Base-by-base conservation (phyloP, 1,140 invertebrate species). In the Asbolus verrucosus region DNA sequence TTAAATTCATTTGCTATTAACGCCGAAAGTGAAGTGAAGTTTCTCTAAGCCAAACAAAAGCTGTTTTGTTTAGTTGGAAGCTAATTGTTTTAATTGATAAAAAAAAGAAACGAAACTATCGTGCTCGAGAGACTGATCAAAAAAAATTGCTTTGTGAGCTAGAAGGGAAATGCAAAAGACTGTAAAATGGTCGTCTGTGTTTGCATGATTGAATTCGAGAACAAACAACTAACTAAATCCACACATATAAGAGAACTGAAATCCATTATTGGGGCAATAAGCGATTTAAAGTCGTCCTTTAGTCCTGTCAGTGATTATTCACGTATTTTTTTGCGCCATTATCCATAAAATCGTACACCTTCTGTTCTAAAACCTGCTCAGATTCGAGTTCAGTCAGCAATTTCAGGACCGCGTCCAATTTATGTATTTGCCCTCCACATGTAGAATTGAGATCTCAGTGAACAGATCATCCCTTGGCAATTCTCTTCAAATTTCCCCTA, bases 401-500 rank as follows among this genome's bases (percentile, higher is more conserved):
- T 41, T 66, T 46, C 30, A 16, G 19, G n/a, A 46, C n/a, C 19
- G 43, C 13, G 59, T 16, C 63, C 63, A 66, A 66, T 66, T 66
- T 66, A 66, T 66, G 39, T 66, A 66, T 66, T 66, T 66, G 38
- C 63, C 63, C 39, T 46, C 19, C 36, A 43, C 36, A 65, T 65
- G 61, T 41, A 65, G 61, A 39, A 46, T 65, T 33, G 30, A 62
- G 59, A 63, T 63, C 61, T 63, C 61, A 27, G 19, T 41, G 61
- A 65, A 43, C 62, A 65, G 66, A 67, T 67, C 66, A 67, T 67
- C 66, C 66, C 66, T 38, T 41, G 38, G 66, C 62, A 65, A 65
- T 65, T 65, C 62, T 27, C 62, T 27, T 38, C 61, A 54, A 31
- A 39, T 38, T 60, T 54, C 46, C 27, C 46, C 66, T 39, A 38